Conservation (phyloP, 2,113 vertebrate species). For the Neoarius graeffei region DNA sequence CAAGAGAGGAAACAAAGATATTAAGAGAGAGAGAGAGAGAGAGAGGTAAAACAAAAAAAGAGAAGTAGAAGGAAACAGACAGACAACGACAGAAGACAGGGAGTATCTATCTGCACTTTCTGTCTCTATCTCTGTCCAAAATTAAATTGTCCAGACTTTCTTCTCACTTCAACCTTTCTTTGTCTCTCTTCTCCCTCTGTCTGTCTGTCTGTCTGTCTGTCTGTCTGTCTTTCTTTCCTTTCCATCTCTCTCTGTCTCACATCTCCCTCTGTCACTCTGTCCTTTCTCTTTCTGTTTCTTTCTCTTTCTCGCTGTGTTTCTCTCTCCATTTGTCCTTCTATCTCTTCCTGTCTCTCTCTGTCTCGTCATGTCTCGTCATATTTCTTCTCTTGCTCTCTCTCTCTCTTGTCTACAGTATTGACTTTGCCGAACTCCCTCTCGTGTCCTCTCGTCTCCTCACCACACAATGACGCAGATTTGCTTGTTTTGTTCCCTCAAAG, state of each 20-base stretch:
- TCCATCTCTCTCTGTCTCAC: not conserved
- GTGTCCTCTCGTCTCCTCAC: constrained; percentile 46
- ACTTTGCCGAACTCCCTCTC: constrained; percentile 38
- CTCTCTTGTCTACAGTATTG: constrained; percentile 42
- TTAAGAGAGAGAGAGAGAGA: not conserved
- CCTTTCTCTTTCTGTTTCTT: not conserved
- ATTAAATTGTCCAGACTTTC: not conserved
- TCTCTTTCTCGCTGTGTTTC: not conserved
- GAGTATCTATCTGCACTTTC: not conserved
- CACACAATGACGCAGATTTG: constrained; percentile 46
- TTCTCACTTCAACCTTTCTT: not conserved
- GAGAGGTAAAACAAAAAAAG: not conserved
- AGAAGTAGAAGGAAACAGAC: not conserved
- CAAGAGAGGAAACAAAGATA: not conserved
- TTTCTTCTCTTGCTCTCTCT: not conserved
- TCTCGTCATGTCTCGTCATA: not conserved
- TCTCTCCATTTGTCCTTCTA: not conserved
- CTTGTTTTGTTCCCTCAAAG: constrained; percentile 36
- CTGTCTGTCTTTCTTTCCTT: no score
- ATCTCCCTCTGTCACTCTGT: not conserved
- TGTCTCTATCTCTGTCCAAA: not conserved
- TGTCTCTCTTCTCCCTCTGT: not conserved
- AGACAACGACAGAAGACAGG: not conserved
- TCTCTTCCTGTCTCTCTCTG: not conserved
- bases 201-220: not conserved